A percentile compares a stretch with the other conserved stretches of the same genome.
Conservation (phyloP, 2,113 vertebrate genomes). For the Platycercus adscitus region DNA sequence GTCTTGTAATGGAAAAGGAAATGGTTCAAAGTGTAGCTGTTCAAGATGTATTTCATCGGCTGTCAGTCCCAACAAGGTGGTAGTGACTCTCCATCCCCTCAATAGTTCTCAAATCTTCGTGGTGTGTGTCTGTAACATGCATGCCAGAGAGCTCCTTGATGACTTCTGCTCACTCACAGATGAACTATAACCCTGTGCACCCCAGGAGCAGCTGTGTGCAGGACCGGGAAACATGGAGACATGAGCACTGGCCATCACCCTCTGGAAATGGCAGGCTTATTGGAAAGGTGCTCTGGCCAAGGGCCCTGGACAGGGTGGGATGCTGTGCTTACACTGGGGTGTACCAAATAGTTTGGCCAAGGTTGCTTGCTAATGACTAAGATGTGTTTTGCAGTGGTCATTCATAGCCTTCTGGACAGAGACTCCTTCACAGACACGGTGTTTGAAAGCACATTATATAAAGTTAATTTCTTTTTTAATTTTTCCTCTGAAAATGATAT, state of each 20-base stretch:
- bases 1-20: background rate
- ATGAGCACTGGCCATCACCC: background rate
- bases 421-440: background rate
- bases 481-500: background rate
- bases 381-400: background rate
- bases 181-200: background rate
- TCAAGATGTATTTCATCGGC: background rate
- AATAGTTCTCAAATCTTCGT: rapidly evolving
- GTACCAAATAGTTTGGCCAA: background rate
- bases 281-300: background rate
- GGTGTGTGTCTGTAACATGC: rapidly evolving
- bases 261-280: background rate
- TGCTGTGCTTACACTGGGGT: background rate
- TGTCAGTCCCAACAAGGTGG: background rate
- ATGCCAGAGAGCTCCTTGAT: background rate
- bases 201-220: background rate
- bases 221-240: background rate
- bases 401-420: background rate
- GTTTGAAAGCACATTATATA: background rate
- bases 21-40: background rate
- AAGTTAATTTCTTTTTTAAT: background rate
- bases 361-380: background rate
- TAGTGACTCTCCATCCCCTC: background rate
- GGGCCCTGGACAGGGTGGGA: background rate
- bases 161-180: background rate